Evolutionary conservation across 1,140 invertebrate genomes (phyloP).

Genomic region (Pogonomyrmex californicus): DNA sequence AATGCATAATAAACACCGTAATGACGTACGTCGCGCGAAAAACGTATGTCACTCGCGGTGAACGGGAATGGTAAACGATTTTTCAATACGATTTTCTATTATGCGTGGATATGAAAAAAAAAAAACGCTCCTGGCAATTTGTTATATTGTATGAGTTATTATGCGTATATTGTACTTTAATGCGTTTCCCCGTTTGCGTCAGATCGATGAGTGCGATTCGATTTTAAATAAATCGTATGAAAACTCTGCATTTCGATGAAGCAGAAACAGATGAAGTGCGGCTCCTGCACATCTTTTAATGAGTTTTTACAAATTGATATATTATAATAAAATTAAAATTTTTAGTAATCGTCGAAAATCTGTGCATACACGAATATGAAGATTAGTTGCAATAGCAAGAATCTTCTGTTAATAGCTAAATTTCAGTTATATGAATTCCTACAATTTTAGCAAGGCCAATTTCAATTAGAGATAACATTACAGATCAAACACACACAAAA

Average conservation of each 20-base stretch:
- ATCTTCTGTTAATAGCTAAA: too few species aligned
- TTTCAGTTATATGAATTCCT: too few species aligned
- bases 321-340: slow-evolving; percentile 5
- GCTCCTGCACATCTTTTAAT: not conserved
- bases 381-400: not conserved
- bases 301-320: not conserved
- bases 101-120: not conserved
- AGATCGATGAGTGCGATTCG: not conserved
- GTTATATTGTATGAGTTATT: not conserved
- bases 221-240: slow-evolving; percentile 27
- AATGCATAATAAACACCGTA: slow-evolving; percentile 68
- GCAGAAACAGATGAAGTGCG: not conserved
- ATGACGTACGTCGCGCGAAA: slow-evolving; percentile 63
- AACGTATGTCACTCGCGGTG: slow-evolving; percentile 2
- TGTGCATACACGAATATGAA: not conserved
- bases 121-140: slow-evolving; percentile 18
- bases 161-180: slow-evolving; percentile 17
- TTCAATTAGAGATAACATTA: too few species aligned
- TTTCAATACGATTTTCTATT: slow-evolving; percentile 30
- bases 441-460: too few species aligned
- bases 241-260: not conserved
- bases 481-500: too few species aligned
- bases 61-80: slow-evolving; percentile 40
- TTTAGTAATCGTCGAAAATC: not conserved
- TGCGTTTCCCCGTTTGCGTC: not conserved